A percentile compares a stretch with the other conserved stretches of the same genome.
Conservation (phyloP, 2,888 invertebrate species). For the Galerucella calmariensis region DNA sequence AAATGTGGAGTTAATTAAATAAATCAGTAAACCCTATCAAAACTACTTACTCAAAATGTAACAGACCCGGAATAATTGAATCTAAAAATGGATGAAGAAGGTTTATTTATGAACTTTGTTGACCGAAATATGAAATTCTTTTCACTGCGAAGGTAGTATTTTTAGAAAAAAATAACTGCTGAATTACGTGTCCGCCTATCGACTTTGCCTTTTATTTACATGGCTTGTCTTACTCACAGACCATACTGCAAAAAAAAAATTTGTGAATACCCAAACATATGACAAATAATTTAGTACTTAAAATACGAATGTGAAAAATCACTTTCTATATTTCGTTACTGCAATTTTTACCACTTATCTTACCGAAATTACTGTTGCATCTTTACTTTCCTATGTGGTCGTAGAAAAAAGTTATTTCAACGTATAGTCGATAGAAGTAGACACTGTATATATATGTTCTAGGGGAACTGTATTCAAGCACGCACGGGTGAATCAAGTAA, state of each 20-base stretch:
- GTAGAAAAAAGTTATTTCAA: no score
- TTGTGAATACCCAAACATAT: neutral
- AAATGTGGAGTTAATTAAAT: no score
- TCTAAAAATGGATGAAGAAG: no score
- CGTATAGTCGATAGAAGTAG: no score
- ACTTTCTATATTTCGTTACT: no score
- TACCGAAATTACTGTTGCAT: no score
- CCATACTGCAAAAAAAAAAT: neutral
- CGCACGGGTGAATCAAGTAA: neutral
- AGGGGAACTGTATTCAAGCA: neutral
- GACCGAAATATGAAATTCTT: neutral
- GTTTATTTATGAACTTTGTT: no score
- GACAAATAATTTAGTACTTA: neutral
- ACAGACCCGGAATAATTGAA: neutral
- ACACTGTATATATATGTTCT: no score
- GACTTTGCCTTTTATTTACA: no score
- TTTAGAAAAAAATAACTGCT: neutral
- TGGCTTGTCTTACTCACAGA: no score
- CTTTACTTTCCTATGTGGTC: no score
- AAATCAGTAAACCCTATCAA: neutral
- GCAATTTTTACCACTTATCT: no score
- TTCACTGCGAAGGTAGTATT: neutral
- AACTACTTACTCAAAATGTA: neutral
- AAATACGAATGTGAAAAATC: neutral
- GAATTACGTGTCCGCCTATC: neutral